Conservation (phyloP, 2,888 invertebrate species). For the Lathronympha strigana region DNA sequence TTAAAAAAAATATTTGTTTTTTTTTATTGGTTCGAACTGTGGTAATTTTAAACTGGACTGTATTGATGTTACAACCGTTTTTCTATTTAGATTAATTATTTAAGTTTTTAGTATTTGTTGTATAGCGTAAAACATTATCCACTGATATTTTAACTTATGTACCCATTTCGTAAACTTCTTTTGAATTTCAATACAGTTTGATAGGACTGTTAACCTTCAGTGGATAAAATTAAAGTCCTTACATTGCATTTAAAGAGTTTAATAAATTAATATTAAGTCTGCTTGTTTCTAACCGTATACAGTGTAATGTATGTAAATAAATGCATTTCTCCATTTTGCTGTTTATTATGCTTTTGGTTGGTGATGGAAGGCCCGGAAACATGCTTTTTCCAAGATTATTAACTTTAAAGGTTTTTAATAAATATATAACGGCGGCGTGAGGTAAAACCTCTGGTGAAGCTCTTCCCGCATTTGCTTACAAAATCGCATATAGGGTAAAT, state of each 20-base stretch:
- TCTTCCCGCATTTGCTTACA: too few relatives aligned
- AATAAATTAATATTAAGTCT: slow-evolving; percentile 7
- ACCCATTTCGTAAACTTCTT: slow-evolving; percentile 23
- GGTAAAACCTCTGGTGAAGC: too few relatives aligned
- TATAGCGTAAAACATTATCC: slow-evolving; percentile 12
- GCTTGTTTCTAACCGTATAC: slow-evolving; percentile 22
- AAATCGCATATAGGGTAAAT: too few relatives aligned
- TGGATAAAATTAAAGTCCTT: too few relatives aligned
- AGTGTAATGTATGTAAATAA: slow-evolving; percentile 38
- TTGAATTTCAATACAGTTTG: slow-evolving; percentile 5
- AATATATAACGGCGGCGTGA: too few relatives aligned
- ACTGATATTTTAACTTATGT: slow-evolving; percentile 29
- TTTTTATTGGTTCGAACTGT: not conserved
- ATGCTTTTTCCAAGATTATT: slow-evolving; percentile 21
- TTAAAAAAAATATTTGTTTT: too few relatives aligned
- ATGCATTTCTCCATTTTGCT: slow-evolving; percentile 32
- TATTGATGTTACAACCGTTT: not conserved
- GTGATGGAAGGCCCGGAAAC: slow-evolving; percentile 20
- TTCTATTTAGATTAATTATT: not conserved
- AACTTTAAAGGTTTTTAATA: not conserved
- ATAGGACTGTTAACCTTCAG: too few relatives aligned
- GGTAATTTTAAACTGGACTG: not conserved
- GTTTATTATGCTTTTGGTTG: slow-evolving; percentile 34
- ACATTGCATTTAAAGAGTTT: slow-evolving; percentile 13
- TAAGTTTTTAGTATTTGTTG: slow-evolving; percentile 13